phyloP scores from a whole-genome alignment of 2,113 vertebrate genomes.

The Pseudopipra pipra region DNA sequence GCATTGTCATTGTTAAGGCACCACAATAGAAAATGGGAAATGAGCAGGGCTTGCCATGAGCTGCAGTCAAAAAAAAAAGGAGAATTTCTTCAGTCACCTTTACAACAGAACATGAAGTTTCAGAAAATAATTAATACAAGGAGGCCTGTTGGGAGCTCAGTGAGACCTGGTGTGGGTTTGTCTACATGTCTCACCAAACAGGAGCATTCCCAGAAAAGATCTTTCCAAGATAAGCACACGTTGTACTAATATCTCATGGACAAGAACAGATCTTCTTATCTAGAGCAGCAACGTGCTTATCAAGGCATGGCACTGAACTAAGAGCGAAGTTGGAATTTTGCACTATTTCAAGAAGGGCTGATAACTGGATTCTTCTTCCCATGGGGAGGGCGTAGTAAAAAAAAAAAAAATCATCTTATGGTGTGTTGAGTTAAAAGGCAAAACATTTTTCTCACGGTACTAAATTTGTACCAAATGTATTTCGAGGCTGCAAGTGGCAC shows the following conservation, averaged over 20 bases:
- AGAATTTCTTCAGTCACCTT: constrained; percentile 17
- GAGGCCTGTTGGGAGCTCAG: not conserved
- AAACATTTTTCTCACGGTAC: not conserved
- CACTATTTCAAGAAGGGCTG: not conserved
- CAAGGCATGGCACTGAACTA: not conserved
- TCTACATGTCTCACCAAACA: not conserved
- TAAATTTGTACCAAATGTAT: not conserved
- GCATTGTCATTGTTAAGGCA: constrained; percentile 48
- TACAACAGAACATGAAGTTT: not conserved
- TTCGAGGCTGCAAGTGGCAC: not conserved
- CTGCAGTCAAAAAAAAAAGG: not conserved
- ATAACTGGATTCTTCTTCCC: not conserved
- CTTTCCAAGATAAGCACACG: constrained; percentile 16
- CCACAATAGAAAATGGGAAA: constrained; percentile 58
- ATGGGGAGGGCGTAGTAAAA: not conserved
- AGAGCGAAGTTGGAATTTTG: not conserved
- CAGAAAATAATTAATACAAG: not conserved
- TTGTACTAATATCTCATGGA: not conserved
- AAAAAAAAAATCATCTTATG: not conserved
- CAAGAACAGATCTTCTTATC: constrained; percentile 32
- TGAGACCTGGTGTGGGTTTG: not conserved
- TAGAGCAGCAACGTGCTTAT: not conserved
- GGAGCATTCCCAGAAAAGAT: constrained; percentile 23
- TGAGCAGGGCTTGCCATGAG: not conserved
- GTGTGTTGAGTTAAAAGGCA: not conserved